Evolutionary conservation across 2,888 invertebrate genomes (phyloP), one percentile per base, ranked within the genome.

Genomic region (Chaetogeoica ovagalla): DNA sequence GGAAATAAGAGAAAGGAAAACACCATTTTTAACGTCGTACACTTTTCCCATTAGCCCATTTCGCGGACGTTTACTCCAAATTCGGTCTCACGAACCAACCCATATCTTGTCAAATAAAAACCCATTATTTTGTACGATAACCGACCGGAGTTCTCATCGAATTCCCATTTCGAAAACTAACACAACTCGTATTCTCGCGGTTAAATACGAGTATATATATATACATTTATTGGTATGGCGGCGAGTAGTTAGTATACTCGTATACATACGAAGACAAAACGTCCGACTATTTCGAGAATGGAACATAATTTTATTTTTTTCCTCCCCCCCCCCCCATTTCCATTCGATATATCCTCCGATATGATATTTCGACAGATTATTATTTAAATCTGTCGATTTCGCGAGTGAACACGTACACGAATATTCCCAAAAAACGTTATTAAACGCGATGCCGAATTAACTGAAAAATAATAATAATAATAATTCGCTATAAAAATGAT

Each of bases 1-100:
- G n/a, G 30, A 69, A 76, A 66, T 48, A 23, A 48, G 60, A 48
- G 60, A 76, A 76, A 76, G 69, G 70, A 77, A 77, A 77, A 77
- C 62, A 77, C n/a, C 11, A 4, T 62, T 70, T 62, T 79, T 70
- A 70, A 79, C 55, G 69, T 70, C 70, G 17, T 76, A 63, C 63
- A 77, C 70, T 77, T 70, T 77, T 55, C 55, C 62, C 77, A 77
- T 77, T 77, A 70, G 77, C 70, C 30, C 55, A n/a, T n/a, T n/a
- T n/a, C n/a, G n/a, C 60, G 69, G 39, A 21, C 39, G 63, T 70
- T 70, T 70, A 70, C 62, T 39, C 21, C 37, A 23, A 79, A 79
- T 70, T 62, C 43, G 62, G 69, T n/a, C 69, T 70, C 23, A 23
- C n/a, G n/a, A n/a, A n/a, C n/a, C n/a, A 79, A 63, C 62, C 48